These are phyloP conservation scores for Drosophila murphyi DNA, from an alignment of 1,140 invertebrate species.

Conservation along the genomic window DNA sequence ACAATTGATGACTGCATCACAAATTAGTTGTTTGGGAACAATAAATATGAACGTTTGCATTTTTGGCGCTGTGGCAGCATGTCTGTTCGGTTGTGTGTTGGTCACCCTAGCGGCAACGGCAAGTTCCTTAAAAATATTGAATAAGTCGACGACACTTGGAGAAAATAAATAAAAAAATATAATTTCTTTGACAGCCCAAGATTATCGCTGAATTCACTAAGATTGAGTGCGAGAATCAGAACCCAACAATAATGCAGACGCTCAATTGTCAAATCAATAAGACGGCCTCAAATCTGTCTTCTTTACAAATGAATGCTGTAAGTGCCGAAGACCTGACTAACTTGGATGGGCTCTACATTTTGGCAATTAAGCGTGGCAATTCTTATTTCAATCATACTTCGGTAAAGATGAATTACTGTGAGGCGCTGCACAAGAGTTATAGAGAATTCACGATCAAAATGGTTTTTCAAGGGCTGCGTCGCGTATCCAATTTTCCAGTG, in stretches of 20 bases:
- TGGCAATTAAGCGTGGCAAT: constrained; percentile 13
- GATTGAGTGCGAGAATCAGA: neutral
- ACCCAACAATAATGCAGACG: neutral
- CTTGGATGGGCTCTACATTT: constrained; percentile 9
- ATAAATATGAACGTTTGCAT: too few species aligned
- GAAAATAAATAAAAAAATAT: neutral
- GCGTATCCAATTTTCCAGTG: constrained; percentile 33
- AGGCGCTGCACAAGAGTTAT: constrained; percentile 13
- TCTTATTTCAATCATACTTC: constrained; percentile 27
- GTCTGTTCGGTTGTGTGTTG: too few species aligned
- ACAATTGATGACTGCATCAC: too few species aligned
- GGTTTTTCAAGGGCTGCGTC: constrained; percentile 24
- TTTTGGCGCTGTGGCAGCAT: too few species aligned
- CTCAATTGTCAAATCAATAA: neutral
- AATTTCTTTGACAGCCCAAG: neutral
- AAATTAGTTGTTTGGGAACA: too few species aligned
- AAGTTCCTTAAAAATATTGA: too few species aligned
- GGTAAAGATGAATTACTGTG: constrained; percentile 35
- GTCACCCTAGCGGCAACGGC: too few species aligned
- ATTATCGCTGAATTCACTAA: neutral
- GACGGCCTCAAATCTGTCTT: neutral
- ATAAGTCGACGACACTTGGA: too few species aligned
- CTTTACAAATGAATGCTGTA: neutral
- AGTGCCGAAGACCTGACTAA: constrained; percentile 15
- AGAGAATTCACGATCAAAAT: constrained; percentile 22